Evolutionary conservation across 1,140 invertebrate species (phyloP).

Genomic region (Pseudomyrmex gracilis): DNA sequence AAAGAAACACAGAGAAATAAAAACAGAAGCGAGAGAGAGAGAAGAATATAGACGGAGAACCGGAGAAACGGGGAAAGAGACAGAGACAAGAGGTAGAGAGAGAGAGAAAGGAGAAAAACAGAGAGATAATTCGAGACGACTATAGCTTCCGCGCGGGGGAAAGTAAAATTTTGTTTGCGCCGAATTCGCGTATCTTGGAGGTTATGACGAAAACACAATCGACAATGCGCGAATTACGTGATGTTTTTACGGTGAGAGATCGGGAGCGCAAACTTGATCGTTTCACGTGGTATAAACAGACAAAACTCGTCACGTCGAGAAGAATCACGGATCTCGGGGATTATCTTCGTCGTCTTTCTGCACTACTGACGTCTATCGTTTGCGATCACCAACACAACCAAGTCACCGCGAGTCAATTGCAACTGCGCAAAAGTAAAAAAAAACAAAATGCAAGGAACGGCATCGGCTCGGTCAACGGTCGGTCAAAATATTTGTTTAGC

Average conservation of each 20-base stretch:
- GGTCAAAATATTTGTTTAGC: no score
- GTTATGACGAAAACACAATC: slow-evolving; percentile 6
- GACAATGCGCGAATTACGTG: background rate
- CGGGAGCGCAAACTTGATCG: background rate
- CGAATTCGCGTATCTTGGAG: background rate
- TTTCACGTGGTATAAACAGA: background rate
- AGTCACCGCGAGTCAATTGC: slow-evolving; percentile 20
- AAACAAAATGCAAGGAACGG: no score
- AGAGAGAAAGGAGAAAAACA: slow-evolving; percentile 12
- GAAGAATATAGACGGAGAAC: slow-evolving; percentile 38
- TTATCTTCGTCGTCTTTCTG: slow-evolving; percentile 27
- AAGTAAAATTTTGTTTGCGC: background rate
- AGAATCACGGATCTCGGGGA: background rate
- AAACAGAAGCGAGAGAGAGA: background rate
- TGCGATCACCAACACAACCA: slow-evolving; percentile 35
- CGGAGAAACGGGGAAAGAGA: slow-evolving; percentile 2
- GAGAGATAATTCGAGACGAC: background rate
- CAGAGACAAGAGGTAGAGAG: background rate
- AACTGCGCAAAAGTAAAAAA: background rate
- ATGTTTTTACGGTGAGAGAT: background rate
- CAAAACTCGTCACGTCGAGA: background rate
- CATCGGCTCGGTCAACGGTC: no score
- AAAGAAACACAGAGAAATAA: slow-evolving; percentile 10
- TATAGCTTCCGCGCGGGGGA: background rate
- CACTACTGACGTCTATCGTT: slow-evolving; percentile 66